Base-by-base conservation (phyloP, 2,888 invertebrate species). In the Drosophila villosipedis region DNA sequence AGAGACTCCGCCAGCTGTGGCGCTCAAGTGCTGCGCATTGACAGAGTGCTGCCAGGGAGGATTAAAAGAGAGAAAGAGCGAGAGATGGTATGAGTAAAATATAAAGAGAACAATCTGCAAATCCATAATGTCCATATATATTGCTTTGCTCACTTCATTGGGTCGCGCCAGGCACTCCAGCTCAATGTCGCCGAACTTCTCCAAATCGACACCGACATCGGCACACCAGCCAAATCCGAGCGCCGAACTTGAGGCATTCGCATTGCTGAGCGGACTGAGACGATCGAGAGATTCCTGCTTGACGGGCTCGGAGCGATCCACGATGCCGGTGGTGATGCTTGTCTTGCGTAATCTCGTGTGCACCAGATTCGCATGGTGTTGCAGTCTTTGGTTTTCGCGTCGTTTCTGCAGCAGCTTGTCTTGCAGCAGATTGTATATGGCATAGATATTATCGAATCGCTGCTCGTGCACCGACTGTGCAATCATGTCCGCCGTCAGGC, bases 381-480 rank as follows among this genome's bases (percentile, higher is more conserved):
- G 92, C 76, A 94, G 90, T 91, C 91, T 91, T 90, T 92, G 92
- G 84, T 92, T 92, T 84, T 94, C 93, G 74, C 91, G 92, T 72
- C 93, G 91, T 74, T 94, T 93, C 86, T 94, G 94, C 86, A 95
- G 94, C 72, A 97, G 91, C 91, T 97, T 97, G 93, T 98, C 98
- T 91, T 96, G 95, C 53, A 99, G 94, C 77, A 99, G 94, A 93
- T 98, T 97, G 93, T 99, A 99, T 87, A 99, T 98, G 80, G 98
- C 98, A 86, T 97, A 97, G 84, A 98, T 96, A 94, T 98, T 98
- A 94, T 99, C 98, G 93, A 97, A 99, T 6, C 96, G 95, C 88
- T 96, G 96, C 83, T 96, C 96, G 90, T 96, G 96, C 62, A 99
- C 96, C 30, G 98, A 96, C 95, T 97, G 95, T 62, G 96, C 94